Evolutionary conservation across 1,140 invertebrate species (phyloP).

Genomic region (Drosophila ficusphila): DNA sequence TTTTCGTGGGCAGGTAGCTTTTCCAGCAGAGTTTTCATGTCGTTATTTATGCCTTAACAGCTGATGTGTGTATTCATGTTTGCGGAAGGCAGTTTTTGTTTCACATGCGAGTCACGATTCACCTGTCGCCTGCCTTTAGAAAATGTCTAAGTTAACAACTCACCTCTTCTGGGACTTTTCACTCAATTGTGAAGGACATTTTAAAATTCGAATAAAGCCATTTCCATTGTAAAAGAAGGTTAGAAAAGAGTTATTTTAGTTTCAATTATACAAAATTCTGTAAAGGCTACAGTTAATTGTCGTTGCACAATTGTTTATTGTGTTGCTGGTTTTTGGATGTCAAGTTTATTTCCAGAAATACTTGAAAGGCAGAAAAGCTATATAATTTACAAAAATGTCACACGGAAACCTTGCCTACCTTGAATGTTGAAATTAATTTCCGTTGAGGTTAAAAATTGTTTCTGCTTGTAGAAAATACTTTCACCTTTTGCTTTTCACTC

Average conservation of each 20-base stretch:
- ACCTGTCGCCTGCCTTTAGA: slow-evolving; percentile 3
- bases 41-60: neutral
- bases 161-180: slow-evolving; percentile 3
- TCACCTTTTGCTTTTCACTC: neutral
- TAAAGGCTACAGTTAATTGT: too few relatives aligned
- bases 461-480: neutral
- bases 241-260: neutral
- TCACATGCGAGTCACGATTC: slow-evolving; percentile 7
- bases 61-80: slow-evolving; percentile 5
- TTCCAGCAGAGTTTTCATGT: neutral
- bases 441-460: neutral
- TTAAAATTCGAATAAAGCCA: neutral
- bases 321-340: neutral
- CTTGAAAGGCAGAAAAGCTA: neutral
- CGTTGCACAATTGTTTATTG: too few relatives aligned
- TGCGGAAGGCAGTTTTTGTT: neutral
- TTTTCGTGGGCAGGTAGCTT: neutral
- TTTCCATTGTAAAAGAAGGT: neutral
- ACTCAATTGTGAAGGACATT: slow-evolving; percentile 10
- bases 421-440: neutral
- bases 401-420: neutral
- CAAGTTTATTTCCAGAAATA: slow-evolving; percentile 2
- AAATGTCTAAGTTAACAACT: slow-evolving; percentile 9
- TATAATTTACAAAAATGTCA: slow-evolving; percentile 9
- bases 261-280: neutral